phyloP scores from a whole-genome alignment of 2,888 invertebrate species.

The Leucania comma region DNA sequence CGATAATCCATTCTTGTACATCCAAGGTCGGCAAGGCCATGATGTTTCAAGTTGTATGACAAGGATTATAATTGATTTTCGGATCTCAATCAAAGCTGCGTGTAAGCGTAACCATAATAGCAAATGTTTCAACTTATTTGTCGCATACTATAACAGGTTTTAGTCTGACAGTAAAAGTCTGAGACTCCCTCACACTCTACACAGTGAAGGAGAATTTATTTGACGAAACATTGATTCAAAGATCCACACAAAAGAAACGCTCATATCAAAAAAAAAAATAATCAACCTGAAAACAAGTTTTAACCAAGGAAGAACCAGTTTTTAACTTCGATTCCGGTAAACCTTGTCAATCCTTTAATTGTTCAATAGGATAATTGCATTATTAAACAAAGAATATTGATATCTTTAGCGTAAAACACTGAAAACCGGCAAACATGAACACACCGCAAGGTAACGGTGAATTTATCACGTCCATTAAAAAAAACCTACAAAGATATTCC shows the following conservation, averaged over 20 bases:
- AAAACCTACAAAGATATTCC: not conserved
- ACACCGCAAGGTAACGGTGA: not conserved
- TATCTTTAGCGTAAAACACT: not conserved
- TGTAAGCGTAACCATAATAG: too few species aligned
- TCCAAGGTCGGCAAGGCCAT: too few species aligned
- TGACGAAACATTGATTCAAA: too few species aligned
- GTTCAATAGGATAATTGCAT: not conserved
- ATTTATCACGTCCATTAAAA: not conserved
- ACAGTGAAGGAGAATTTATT: too few species aligned
- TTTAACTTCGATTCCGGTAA: not conserved
- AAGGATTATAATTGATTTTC: too few species aligned
- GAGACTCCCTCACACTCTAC: too few species aligned
- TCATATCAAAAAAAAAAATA: not conserved
- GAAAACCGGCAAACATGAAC: constrained; percentile 10
- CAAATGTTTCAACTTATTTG: too few species aligned
- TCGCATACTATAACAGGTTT: too few species aligned
- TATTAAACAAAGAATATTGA: not conserved
- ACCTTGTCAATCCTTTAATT: not conserved
- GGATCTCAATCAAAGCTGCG: too few species aligned
- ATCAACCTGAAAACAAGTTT: not conserved
- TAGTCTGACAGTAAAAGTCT: too few species aligned
- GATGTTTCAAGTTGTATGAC: too few species aligned
- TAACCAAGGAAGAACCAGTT: not conserved
- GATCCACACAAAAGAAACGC: not conserved
- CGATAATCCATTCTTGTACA: too few species aligned